Percentiles rank a stretch among this genome's conserved stretches.
Conservation (phyloP, 2,113 vertebrate genomes). For the Coptodon rendalli region DNA sequence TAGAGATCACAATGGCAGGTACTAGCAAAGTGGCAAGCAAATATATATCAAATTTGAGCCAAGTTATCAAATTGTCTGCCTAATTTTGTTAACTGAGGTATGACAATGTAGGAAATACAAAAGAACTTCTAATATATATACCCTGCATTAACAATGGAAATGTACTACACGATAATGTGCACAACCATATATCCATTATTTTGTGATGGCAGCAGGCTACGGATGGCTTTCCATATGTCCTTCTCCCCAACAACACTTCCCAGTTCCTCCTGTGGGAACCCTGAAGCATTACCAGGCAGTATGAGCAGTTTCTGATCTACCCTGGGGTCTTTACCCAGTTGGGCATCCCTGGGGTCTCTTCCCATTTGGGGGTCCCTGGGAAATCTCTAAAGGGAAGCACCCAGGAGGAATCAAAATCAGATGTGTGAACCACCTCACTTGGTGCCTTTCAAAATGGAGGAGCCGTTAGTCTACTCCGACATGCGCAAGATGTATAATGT, state of each 20-base stretch:
- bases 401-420: not conserved
- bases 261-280: not conserved
- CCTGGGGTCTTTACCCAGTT: not conserved
- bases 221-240: not conserved
- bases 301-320: not conserved
- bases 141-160: not conserved
- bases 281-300: not conserved
- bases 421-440: not conserved
- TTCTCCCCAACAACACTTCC: not conserved
- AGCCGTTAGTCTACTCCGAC: not conserved
- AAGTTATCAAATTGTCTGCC: not conserved
- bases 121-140: not conserved
- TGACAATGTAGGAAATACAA: not conserved
- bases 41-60: not conserved
- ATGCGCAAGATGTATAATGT: not conserved
- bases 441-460: not conserved
- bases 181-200: not conserved
- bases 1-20: not conserved
- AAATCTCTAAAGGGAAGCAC: not conserved
- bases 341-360: not conserved
- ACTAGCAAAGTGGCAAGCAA: not conserved
- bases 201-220: not conserved
- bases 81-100: not conserved
- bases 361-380: not conserved
- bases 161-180: not conserved